These are phyloP conservation scores for Silurus glanis DNA, from an alignment of 2,113 vertebrate genomes.

Conservation along the genomic window DNA sequence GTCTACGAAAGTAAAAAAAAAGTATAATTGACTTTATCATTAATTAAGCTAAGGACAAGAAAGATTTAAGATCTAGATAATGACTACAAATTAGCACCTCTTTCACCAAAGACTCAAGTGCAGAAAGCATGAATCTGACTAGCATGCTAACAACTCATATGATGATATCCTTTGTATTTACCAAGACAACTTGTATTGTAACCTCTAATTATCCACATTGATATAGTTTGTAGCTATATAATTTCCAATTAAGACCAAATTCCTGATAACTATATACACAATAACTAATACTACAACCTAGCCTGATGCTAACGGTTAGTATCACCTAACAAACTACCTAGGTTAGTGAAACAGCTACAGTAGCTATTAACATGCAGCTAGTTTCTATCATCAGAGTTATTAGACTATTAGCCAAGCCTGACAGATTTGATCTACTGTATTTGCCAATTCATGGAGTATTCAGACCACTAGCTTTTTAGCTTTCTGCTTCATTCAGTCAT, in stretches of 20 bases:
- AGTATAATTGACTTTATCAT: background rate
- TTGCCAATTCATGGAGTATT: background rate
- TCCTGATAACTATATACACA: background rate
- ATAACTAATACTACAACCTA: background rate
- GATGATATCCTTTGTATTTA: background rate
- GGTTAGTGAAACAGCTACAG: too few relatives aligned
- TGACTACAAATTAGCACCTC: background rate
- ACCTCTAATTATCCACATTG: too few relatives aligned
- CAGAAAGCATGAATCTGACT: background rate
- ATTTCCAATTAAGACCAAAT: background rate
- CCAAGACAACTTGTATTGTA: too few relatives aligned
- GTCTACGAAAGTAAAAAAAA: too few relatives aligned
- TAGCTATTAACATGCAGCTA: background rate
- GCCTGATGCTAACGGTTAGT: too few relatives aligned
- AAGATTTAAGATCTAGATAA: background rate
- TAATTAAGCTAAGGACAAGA: background rate
- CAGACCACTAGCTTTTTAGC: background rate
- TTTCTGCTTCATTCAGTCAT: background rate
- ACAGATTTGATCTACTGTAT: background rate
- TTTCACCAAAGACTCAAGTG: background rate
- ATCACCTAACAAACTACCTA: too few relatives aligned
- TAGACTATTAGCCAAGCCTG: background rate
- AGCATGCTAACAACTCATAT: background rate
- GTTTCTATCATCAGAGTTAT: background rate
- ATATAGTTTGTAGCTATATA: background rate